A percentile compares a stretch with the other conserved stretches of the same genome.
These are phyloP conservation scores for Yponomeuta evonymella DNA, from an alignment of 2,888 invertebrate genomes.

Conservation along the genomic window DNA sequence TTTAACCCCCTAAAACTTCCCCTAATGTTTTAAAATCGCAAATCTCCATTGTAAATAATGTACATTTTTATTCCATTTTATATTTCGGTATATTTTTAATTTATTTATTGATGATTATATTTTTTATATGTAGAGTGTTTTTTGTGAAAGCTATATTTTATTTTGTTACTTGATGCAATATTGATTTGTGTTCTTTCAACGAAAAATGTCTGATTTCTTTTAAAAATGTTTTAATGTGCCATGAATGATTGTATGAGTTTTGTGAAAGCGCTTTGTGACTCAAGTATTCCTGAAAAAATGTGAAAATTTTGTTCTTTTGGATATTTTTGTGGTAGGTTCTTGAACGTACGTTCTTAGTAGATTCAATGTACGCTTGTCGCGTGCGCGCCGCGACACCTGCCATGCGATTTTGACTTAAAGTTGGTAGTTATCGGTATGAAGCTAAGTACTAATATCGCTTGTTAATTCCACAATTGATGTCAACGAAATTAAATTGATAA, in stretches of 20 bases:
- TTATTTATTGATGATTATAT: conserved; percentile 65
- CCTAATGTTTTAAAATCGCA: conserved; percentile 50
- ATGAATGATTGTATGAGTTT: conserved; percentile 44
- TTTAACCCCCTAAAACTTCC: conserved; percentile 31
- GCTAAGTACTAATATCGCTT: conserved; percentile 21
- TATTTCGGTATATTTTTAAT: conserved; percentile 43
- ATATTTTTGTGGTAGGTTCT: conserved; percentile 54
- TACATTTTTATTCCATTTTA: conserved; percentile 50
- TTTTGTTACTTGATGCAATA: conserved; percentile 56
- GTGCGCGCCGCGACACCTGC: conserved; percentile 38
- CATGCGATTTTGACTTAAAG: conserved; percentile 24
- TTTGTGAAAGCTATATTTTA: conserved; percentile 47
- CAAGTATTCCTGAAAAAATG: conserved; percentile 48
- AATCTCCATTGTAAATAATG: conserved; percentile 69
- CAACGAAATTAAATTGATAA: neutral
- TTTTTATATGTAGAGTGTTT: conserved; percentile 53
- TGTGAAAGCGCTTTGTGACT: conserved; percentile 39
- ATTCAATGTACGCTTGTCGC: conserved; percentile 69
- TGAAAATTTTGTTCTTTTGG: conserved; percentile 30
- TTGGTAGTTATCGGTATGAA: conserved; percentile 21
- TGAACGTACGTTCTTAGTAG: conserved; percentile 64
- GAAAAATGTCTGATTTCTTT: conserved; percentile 33
- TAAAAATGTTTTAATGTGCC: conserved; percentile 51
- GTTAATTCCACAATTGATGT: neutral
- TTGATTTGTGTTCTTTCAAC: conserved; percentile 28